Conservation (phyloP, 2,113 vertebrate species). For the Ursus arctos region DNA sequence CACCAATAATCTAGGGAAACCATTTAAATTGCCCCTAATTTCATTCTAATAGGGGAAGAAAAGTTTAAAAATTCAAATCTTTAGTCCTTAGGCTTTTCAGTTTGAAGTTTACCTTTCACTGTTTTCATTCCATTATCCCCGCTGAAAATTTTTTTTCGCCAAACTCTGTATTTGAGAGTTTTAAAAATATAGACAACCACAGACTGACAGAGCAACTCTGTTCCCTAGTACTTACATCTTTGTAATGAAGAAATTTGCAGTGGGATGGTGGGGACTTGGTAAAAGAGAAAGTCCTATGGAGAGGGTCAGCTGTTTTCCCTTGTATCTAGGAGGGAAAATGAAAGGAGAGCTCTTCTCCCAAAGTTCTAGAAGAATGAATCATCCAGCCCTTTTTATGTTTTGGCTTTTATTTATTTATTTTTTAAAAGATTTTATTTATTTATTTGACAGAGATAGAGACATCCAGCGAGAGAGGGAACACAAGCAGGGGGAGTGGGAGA, state of each 20-base stretch:
- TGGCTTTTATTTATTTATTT: background rate
- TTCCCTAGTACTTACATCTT: background rate
- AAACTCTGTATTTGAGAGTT: background rate
- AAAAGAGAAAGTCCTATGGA: background rate
- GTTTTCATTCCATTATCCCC: background rate
- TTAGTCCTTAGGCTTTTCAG: background rate
- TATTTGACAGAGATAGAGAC: too few relatives aligned
- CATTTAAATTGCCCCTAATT: background rate
- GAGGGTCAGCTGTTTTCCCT: background rate
- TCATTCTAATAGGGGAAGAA: background rate
- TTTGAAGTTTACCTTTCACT: background rate
- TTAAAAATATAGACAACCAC: background rate
- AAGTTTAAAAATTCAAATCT: background rate
- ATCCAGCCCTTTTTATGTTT: background rate
- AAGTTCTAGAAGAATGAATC: background rate
- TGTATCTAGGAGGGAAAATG: background rate
- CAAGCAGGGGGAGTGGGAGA: too few relatives aligned
- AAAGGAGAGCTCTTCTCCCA: background rate
- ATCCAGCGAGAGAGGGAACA: too few relatives aligned
- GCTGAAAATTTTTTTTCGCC: background rate
- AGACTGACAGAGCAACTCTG: background rate
- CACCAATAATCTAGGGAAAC: background rate
- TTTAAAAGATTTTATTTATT: too few relatives aligned
- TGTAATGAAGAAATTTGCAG: background rate
- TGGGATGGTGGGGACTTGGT: background rate